Conservation (phyloP, 2,888 invertebrate genomes). For the Lasioglossum lativentre region DNA sequence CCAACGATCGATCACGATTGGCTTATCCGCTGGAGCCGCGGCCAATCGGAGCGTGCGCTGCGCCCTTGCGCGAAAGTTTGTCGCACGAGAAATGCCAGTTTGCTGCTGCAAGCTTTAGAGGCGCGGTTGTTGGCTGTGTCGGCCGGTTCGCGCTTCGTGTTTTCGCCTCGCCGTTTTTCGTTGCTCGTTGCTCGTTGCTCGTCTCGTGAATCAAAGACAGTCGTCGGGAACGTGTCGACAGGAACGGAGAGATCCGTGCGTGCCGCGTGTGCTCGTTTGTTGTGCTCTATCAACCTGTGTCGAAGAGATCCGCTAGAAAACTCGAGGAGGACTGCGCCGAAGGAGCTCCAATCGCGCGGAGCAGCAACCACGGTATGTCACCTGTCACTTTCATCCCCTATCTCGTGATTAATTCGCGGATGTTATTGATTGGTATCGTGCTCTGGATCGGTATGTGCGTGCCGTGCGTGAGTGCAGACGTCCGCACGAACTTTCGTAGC, state of each 20-base stretch:
- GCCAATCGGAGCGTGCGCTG: constrained; percentile 62
- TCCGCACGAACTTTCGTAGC: neutral
- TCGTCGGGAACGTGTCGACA: neutral
- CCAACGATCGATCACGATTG: constrained; percentile 73
- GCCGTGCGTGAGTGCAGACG: constrained; percentile 23
- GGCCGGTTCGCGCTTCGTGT: constrained; percentile 36
- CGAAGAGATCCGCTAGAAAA: constrained; percentile 5
- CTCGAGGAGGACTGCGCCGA: constrained; percentile 23
- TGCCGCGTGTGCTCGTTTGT: constrained; percentile 43
- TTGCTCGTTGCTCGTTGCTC: too few relatives aligned
- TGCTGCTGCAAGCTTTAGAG: constrained; percentile 66
- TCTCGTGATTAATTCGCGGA: constrained; percentile 21
- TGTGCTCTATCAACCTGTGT: constrained; percentile 44
- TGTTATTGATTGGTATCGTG: constrained; percentile 60
- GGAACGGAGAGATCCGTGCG: constrained; percentile 9
- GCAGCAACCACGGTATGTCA: constrained; percentile 53
- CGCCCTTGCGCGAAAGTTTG: constrained; percentile 63
- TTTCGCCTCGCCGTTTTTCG: constrained; percentile 29
- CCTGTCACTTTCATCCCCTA: constrained; percentile 49
- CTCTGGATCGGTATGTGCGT: constrained; percentile 57
- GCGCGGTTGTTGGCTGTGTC: constrained; percentile 53
- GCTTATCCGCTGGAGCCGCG: constrained; percentile 43
- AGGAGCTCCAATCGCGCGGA: constrained; percentile 24
- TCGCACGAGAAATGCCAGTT: constrained; percentile 64
- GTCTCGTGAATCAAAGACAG: constrained; percentile 16